Base-by-base conservation (phyloP, 1,140 invertebrate species). In the Drosophila bipectinata region DNA sequence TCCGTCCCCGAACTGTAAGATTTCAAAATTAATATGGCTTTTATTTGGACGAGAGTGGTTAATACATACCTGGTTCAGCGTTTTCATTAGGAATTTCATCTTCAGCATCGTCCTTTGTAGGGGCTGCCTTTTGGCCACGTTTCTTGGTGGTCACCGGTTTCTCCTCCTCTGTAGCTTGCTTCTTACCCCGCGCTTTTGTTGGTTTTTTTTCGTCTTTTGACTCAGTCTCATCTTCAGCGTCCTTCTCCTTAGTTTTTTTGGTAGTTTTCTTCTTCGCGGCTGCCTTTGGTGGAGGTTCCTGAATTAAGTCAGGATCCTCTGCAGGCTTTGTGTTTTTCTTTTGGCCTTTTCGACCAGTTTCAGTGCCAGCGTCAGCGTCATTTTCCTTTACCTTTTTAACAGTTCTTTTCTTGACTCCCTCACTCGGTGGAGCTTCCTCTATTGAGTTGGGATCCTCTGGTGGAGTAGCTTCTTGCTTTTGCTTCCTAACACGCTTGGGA, bases 1-100 rank as follows among this genome's bases (percentile, higher is more conserved):
- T 90, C 7, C 83, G 74, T 18, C 78, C 45, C 5, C 83, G 74
- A 66, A 21, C 82, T 87, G 44, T 2, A 45, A 47, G 44, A 6
- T 18, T 15, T 44, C 3, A 14, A 6, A 5, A 32, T 14, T 14
- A 21, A 24, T 14, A 5, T 8, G 6, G 7, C 48, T 28, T 12
- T 1, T 14, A 24, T 15, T 1, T 10, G 0, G 0, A 2, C 3
- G 0, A 6, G 28, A 8, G 51, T 47, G 18, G 18, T 18, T 18
- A 1, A 18, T 18, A n/a, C 61, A 0, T 34, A 90, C 87, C 77
- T 63, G 80, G 57, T 18, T 80, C 77, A 44, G 3, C 61, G n/a
- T 69, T 73, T 5, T 37, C 62, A 0, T 32, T 49, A 3, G 48
- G 32, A 14, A 52, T 30, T 7, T 9, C 28, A 3, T 30, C 24